Evolutionary conservation across 64 coral and sea anemone genomes (phyloP).

Genomic region (Montipora sp.): DNA sequence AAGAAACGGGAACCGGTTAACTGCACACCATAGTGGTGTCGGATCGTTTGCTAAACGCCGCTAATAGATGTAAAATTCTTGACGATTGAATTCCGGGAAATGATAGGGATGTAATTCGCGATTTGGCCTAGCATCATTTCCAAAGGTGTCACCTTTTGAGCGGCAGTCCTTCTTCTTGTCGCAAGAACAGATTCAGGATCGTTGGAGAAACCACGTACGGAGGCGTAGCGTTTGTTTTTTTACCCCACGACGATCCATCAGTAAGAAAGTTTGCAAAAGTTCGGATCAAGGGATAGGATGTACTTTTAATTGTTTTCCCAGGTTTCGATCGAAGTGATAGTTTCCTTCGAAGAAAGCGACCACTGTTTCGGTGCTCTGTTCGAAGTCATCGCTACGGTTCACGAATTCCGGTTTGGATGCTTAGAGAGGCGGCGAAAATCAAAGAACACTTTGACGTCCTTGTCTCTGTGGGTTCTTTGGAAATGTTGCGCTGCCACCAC

Average conservation of each 20-base stretch:
- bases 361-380: conserved; percentile 4
- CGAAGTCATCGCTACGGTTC: neutral
- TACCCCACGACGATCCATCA: conserved; percentile 19
- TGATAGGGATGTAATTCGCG: no score
- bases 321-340: neutral
- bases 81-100: neutral
- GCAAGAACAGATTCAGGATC: neutral
- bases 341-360: neutral
- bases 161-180: neutral
- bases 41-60: conserved; percentile 4
- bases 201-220: conserved; percentile 9
- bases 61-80: conserved; percentile 27
- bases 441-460: neutral
- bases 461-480: neutral
- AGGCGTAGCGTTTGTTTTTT: conserved; percentile 38
- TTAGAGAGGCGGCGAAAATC: neutral
- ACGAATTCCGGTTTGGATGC: neutral
- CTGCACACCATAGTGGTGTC: conserved; percentile 19
- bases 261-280: conserved; percentile 40
- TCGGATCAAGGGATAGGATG: neutral
- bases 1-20: conserved; percentile 28
- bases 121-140: conserved; percentile 7
- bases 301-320: neutral
- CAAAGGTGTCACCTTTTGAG: neutral
- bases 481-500: neutral